A percentile compares a stretch with the other conserved stretches of the same genome.
Evolutionary conservation across 2,888 invertebrate genomes (phyloP).

Genomic region (Agrilus biguttatus): DNA sequence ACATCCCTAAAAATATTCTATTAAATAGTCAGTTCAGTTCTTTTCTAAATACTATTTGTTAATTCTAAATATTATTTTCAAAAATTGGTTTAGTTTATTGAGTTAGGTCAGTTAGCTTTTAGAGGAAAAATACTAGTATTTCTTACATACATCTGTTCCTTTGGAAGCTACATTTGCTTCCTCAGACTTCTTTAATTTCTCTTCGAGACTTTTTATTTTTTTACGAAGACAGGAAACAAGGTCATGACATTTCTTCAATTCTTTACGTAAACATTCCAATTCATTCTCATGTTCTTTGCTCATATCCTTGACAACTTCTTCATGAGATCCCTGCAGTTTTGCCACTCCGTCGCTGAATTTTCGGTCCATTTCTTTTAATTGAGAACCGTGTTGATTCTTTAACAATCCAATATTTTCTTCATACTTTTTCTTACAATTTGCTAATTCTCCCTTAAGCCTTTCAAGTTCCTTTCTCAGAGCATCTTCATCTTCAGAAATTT

Average conservation of each 20-base stretch:
- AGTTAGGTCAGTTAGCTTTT: too few species aligned
- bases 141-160: background rate
- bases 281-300: slow-evolving; percentile 37
- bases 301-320: slow-evolving; percentile 35
- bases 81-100: background rate
- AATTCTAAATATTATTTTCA: too few species aligned
- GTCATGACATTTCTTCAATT: slow-evolving; percentile 6
- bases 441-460: slow-evolving; percentile 6
- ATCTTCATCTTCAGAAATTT: slow-evolving; percentile 4
- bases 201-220: too few species aligned
- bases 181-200: background rate
- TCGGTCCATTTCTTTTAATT: slow-evolving; percentile 37
- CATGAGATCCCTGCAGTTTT: slow-evolving; percentile 39
- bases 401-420: slow-evolving; percentile 23
- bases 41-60: too few species aligned
- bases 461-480: slow-evolving; percentile 10
- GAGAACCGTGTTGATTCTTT: slow-evolving; percentile 38
- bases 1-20: too few species aligned
- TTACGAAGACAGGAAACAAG: too few species aligned
- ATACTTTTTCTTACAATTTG: slow-evolving; percentile 19
- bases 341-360: slow-evolving; percentile 40
- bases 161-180: background rate
- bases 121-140: background rate
- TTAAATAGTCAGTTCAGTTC: too few species aligned
- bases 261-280: slow-evolving; percentile 32